Conservation (phyloP, 2,113 vertebrate species). For the Spermophilus dauricus region DNA sequence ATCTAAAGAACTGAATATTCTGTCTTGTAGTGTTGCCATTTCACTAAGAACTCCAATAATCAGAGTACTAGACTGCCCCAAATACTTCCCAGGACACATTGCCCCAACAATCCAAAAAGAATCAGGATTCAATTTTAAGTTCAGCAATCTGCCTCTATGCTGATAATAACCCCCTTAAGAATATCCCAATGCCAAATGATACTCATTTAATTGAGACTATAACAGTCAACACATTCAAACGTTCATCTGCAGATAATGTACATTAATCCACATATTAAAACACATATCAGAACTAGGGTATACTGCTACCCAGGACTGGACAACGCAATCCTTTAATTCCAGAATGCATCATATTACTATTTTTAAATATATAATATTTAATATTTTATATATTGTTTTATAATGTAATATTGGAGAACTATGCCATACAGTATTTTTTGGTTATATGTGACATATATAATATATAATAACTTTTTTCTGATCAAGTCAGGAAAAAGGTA, state of each 20-base stretch:
- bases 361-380: conserved; percentile 33
- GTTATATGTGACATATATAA: not conserved
- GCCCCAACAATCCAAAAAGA: not conserved
- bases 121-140: not conserved
- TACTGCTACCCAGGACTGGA: not conserved
- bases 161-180: not conserved
- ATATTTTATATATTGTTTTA: not conserved
- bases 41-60: not conserved
- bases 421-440: not conserved
- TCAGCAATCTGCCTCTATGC: not conserved
- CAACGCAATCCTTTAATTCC: not conserved
- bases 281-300: not conserved
- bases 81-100: not conserved
- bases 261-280: conserved; percentile 28
- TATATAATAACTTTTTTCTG: not conserved
- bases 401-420: not conserved
- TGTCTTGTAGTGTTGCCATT: not conserved
- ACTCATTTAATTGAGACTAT: conserved; percentile 29
- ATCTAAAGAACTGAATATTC: not conserved
- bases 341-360: not conserved
- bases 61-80: too few relatives aligned
- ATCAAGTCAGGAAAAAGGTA: not conserved
- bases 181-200: not conserved
- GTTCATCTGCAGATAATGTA: not conserved
- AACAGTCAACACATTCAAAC: not conserved